These are phyloP conservation scores for Andrena chrysosceles DNA, from an alignment of 2,888 invertebrate species.

Conservation along the genomic window DNA sequence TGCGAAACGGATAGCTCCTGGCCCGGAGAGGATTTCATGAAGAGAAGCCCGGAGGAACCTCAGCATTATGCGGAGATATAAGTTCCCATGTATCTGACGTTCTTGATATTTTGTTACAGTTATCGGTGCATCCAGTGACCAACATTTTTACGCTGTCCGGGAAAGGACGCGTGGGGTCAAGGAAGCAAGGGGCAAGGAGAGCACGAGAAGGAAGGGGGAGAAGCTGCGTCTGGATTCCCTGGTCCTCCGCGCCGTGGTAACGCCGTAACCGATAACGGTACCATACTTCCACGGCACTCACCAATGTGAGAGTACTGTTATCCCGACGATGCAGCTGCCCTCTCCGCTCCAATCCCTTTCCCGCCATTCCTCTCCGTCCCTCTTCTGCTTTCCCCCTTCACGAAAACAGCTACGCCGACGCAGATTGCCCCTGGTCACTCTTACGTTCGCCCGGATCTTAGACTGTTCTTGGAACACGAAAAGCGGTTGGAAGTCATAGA, in stretches of 20 bases:
- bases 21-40: too few species aligned
- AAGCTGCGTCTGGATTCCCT: conserved; percentile 37
- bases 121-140: conserved; percentile 43
- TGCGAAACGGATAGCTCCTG: background rate
- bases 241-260: conserved; percentile 57
- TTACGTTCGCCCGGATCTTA: conserved; percentile 33
- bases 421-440: conserved; percentile 21
- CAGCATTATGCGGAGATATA: background rate
- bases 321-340: conserved; percentile 75
- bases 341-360: conserved; percentile 38
- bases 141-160: conserved; percentile 49
- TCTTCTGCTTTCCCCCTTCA: conserved; percentile 1
- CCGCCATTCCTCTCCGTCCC: conserved; percentile 10
- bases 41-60: background rate
- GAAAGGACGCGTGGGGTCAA: conserved; percentile 39
- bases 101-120: conserved; percentile 3
- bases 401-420: background rate
- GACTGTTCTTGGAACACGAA: background rate
- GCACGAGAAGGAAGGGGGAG: conserved; percentile 3
- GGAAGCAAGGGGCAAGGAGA: conserved; percentile 22
- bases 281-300: conserved; percentile 75
- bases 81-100: background rate
- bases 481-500: background rate
- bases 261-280: conserved; percentile 79
- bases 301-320: conserved; percentile 81